phyloP scores from a whole-genome alignment of 2,113 vertebrate genomes.

The Pteronura brasiliensis region DNA sequence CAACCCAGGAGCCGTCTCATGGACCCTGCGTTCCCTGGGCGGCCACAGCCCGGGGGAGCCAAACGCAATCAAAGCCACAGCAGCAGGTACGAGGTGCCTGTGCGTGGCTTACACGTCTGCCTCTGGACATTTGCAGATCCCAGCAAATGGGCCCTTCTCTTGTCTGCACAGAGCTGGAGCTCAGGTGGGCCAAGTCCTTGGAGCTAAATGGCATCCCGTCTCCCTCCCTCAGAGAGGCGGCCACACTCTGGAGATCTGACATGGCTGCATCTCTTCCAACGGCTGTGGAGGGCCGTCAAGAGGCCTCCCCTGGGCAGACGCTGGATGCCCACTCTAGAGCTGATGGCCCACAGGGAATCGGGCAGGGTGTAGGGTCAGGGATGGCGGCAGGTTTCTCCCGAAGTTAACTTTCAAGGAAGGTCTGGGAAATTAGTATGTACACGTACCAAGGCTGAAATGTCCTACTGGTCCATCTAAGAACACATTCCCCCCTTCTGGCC shows the following conservation, averaged over 20 bases:
- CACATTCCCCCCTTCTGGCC: background rate
- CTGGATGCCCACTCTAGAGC: accelerated
- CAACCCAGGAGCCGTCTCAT: accelerated
- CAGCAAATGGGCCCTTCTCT: background rate
- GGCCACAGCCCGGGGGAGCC: background rate
- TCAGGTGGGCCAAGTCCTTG: background rate
- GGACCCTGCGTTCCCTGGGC: background rate
- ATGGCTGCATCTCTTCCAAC: background rate
- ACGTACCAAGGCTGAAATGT: background rate
- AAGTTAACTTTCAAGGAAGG: background rate
- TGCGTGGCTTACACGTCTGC: background rate
- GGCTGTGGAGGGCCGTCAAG: background rate
- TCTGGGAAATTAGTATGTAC: background rate
- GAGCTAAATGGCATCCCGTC: background rate
- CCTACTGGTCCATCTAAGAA: background rate
- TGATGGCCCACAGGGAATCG: background rate
- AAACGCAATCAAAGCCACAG: background rate
- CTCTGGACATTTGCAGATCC: background rate
- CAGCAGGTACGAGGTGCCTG: background rate
- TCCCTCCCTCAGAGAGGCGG: background rate
- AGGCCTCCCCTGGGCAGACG: background rate
- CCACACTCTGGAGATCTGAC: background rate
- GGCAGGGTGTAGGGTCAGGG: accelerated
- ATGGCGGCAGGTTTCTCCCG: background rate
- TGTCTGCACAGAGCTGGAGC: background rate